A percentile compares a stretch with the other conserved stretches of the same genome.
phyloP scores from a whole-genome alignment of 1,140 invertebrate genomes.

The Daktulosphaira vitifoliae region DNA sequence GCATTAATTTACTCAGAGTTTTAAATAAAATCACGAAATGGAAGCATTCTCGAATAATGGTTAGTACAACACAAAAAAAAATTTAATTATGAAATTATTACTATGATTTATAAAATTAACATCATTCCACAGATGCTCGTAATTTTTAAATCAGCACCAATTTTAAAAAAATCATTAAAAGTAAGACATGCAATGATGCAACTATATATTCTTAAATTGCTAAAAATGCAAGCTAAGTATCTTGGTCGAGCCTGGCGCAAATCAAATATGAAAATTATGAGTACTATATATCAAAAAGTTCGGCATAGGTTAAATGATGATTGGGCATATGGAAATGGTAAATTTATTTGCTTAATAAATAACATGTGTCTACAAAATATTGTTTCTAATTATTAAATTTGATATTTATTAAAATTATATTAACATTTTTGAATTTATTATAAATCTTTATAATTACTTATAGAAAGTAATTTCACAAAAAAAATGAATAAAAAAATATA shows the following conservation, averaged over 20 bases:
- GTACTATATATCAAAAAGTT: constrained; percentile 97
- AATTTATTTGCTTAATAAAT: background rate
- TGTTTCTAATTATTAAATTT: too few species aligned
- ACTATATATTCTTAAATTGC: constrained; percentile 90
- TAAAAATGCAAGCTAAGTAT: constrained; percentile 99
- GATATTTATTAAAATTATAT: too few species aligned
- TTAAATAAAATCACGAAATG: constrained; percentile 98
- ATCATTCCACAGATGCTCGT: constrained; percentile 70
- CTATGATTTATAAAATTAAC: background rate
- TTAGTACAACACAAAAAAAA: constrained; percentile 43
- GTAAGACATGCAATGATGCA: constrained; percentile 96
- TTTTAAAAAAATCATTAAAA: constrained; percentile 92
- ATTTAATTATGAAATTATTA: constrained; percentile 17
- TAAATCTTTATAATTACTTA: too few species aligned
- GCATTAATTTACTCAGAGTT: constrained; percentile 93
- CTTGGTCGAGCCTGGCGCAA: constrained; percentile 98
- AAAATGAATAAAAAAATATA: too few species aligned
- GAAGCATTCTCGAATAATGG: constrained; percentile 98
- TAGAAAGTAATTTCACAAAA: too few species aligned
- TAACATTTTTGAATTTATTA: too few species aligned
- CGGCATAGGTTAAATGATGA: constrained; percentile 93
- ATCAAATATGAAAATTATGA: constrained; percentile 99
- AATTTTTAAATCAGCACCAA: constrained; percentile 98
- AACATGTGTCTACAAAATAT: too few species aligned
- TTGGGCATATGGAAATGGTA: constrained; percentile 95